A percentile compares a stretch with the other conserved stretches of the same genome.
phyloP scores from a whole-genome alignment of 2,797 vertebrate genomes.

The Arctocebus calabarensis region DNA sequence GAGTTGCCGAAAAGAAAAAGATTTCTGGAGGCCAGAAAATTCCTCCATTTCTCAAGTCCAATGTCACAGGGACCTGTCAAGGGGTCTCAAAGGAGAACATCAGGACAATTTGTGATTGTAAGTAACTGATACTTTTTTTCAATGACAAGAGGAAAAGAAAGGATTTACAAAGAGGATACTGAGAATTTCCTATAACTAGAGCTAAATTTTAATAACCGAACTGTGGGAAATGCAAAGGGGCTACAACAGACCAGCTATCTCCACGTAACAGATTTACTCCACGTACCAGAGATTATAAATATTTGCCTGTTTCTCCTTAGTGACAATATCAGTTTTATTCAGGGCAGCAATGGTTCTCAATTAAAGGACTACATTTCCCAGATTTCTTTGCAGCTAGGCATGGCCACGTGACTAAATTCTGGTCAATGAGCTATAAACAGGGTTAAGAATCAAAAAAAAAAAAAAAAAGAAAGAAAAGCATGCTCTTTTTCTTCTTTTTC shows the following conservation, averaged over 20 bases:
- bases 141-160: slow-evolving; percentile 50
- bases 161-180: slow-evolving; percentile 5
- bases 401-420: slow-evolving; percentile 8
- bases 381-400: background rate
- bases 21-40: background rate
- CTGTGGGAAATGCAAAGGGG: background rate
- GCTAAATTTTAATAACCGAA: background rate
- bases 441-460: background rate
- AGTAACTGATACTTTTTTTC: background rate
- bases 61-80: background rate
- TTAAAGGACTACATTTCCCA: slow-evolving; percentile 68
- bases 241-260: background rate
- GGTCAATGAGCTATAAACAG: slow-evolving; percentile 30
- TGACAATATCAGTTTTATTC: background rate
- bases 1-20: background rate
- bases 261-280: background rate
- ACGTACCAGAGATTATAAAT: background rate
- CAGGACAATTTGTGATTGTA: background rate
- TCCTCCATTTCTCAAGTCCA: background rate
- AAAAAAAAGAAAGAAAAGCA: background rate
- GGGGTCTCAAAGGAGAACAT: background rate
- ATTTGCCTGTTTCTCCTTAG: background rate
- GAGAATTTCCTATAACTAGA: slow-evolving; percentile 39
- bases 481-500: background rate
- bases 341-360: background rate